Evolutionary conservation across 2,797 vertebrate species (phyloP).

Genomic region (Falco berigora): DNA sequence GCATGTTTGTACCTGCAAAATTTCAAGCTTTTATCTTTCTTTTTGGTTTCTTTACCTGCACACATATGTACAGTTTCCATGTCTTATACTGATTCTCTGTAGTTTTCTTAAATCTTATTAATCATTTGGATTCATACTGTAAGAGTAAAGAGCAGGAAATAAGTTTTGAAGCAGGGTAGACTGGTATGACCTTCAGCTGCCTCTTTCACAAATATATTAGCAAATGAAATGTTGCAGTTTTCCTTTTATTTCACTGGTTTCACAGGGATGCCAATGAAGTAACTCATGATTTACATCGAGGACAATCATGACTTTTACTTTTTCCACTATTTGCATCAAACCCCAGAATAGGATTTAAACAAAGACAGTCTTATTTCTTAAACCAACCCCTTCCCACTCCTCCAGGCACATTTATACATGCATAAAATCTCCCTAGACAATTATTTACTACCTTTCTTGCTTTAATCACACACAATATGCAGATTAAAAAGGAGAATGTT

Average conservation of each 20-base stretch:
- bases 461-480: neutral
- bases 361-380: slow-evolving; percentile 5
- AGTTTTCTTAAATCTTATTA: neutral
- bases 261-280: neutral
- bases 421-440: neutral
- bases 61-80: neutral
- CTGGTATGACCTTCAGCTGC: neutral
- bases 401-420: neutral
- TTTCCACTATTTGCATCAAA: neutral
- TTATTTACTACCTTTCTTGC: neutral
- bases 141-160: neutral
- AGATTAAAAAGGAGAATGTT: neutral
- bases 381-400: neutral
- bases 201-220: neutral
- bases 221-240: neutral
- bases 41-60: neutral
- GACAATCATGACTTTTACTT: neutral
- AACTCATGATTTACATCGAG: neutral
- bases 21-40: neutral
- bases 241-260: slow-evolving; percentile 2
- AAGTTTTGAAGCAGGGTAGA: neutral
- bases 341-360: neutral
- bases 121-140: neutral
- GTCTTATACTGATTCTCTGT: neutral
- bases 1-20: neutral